Evolutionary conservation across 1,140 invertebrate genomes (phyloP).

Genomic region (Ceratosolen fusciceps): DNA sequence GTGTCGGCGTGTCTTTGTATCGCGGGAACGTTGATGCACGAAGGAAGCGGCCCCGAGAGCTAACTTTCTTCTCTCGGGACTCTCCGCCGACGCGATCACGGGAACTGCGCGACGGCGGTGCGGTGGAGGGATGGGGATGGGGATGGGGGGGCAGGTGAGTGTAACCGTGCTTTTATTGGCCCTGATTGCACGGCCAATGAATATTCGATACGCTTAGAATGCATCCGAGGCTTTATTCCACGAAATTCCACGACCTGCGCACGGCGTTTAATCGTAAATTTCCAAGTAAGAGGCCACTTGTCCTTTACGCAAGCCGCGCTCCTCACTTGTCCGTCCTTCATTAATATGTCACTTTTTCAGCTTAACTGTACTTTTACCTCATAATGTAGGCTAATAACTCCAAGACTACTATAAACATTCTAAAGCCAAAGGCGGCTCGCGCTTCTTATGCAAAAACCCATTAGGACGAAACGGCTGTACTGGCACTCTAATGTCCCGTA

Average conservation of each 20-base stretch:
- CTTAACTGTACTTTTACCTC: too few species aligned
- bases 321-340: too few species aligned
- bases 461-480: too few species aligned
- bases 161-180: background rate
- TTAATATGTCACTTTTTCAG: too few species aligned
- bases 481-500: too few species aligned
- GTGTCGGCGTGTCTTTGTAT: background rate
- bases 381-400: too few species aligned
- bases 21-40: background rate
- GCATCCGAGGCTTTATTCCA: background rate
- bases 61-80: conserved; percentile 3
- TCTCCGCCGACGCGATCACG: background rate
- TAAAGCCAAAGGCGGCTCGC: too few species aligned
- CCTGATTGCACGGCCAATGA: background rate
- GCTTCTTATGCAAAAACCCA: too few species aligned
- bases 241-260: background rate
- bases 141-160: background rate
- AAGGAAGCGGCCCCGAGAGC: background rate
- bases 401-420: too few species aligned
- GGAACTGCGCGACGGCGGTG: background rate
- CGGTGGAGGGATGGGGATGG: background rate
- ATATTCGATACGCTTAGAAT: background rate
- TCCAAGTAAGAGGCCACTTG: background rate
- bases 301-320: too few species aligned
- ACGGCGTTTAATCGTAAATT: background rate